Evolutionary conservation across 1,140 invertebrate genomes (phyloP), one percentile per base, ranked within the genome.

Genomic region (Zaprionus inermis): DNA sequence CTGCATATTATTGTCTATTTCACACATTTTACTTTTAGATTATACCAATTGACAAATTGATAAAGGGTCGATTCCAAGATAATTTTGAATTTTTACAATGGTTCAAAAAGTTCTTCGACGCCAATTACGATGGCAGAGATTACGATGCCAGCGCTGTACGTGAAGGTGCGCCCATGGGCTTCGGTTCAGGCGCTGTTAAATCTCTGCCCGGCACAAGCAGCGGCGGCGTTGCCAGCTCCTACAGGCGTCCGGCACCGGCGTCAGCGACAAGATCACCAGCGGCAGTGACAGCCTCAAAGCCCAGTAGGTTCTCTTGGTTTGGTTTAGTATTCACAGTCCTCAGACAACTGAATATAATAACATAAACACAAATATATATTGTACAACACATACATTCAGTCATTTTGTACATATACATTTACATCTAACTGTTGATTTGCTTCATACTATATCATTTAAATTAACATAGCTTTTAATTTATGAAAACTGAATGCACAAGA

Each of bases 71-170:
- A 80, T 99, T 98, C 93, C 97, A 98, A 95, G 98, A 99, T 94
- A 99, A 99, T 94, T 99, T 99, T 95, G 98, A 99, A 93, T 99
- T 99, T 94, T 95, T 99, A 77, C 98, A 99, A 94, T 99, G 98
- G 98, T 99, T 99, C 94, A 99, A 99, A 95, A 98, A 98, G 93
- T 99, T 99, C 93, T 99, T 99, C 94, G 98, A 99, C 94, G 98
- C 98, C 74, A 99, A 99, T 94, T 99, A 98, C 94, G 95, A 96
- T 92, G 97, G 97, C 91, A 94, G 95, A 78, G 97, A 97, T 74
- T 99, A 99, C 93, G 97, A 99, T 94, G 95, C 98, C 49, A 92
- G 98, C 75, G 95, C 94, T 58, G 96, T 96, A 84, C 94, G 98
- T 80, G 96, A 96, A 81, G 97, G 97, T 75, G 96, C 98, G 90